phyloP scores from a whole-genome alignment of 1,140 invertebrate species.

The Apolygus lucorum region DNA sequence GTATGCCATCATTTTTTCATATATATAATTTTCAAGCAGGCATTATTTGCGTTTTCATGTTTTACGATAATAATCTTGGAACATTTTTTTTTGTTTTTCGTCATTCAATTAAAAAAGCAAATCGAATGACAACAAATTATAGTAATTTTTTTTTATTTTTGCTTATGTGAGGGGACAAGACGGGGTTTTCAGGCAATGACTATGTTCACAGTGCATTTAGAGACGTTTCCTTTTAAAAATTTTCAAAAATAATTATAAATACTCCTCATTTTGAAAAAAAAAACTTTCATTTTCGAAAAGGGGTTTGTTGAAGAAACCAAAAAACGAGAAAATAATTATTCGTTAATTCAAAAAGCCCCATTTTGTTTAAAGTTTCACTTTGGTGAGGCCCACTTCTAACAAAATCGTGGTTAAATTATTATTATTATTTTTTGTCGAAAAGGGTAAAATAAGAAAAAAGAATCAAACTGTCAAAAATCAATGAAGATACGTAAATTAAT shows the following conservation, averaged over 20 bases:
- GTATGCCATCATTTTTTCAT: neutral
- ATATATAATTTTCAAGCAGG: neutral
- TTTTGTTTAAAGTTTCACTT: neutral
- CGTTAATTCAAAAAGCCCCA: neutral
- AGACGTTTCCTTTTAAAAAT: slow-evolving; percentile 17
- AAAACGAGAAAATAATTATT: neutral
- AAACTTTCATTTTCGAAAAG: neutral
- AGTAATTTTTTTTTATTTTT: no score
- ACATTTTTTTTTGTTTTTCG: neutral
- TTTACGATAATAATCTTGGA: neutral
- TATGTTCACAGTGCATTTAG: slow-evolving; percentile 27
- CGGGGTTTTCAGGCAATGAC: slow-evolving; percentile 19
- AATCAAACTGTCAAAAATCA: neutral
- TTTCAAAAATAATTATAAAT: slow-evolving; percentile 16
- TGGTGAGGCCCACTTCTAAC: neutral
- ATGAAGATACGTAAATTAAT: neutral
- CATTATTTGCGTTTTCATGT: neutral
- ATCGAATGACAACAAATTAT: no score
- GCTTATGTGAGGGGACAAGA: neutral
- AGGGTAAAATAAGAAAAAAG: no score
- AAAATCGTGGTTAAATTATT: no score
- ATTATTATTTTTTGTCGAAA: no score
- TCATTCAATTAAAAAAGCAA: neutral
- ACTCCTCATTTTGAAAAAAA: slow-evolving; percentile 5
- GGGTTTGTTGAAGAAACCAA: slow-evolving; percentile 9